Evolutionary conservation across 2,888 invertebrate species (phyloP).

Genomic region (Criorhina ranunculi): DNA sequence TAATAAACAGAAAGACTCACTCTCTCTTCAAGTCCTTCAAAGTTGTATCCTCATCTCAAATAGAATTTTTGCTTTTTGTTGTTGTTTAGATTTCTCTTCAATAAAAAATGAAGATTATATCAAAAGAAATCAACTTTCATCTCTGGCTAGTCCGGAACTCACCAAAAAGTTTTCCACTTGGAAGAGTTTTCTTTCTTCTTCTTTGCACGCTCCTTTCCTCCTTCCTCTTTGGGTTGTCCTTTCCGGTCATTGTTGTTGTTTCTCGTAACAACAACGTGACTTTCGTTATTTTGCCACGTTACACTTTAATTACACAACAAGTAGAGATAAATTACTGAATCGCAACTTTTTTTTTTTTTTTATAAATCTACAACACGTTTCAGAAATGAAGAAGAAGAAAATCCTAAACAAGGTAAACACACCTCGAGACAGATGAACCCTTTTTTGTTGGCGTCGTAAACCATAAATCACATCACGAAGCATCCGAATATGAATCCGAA

Average conservation of each 20-base stretch:
- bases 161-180: constrained; percentile 40
- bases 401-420: constrained; percentile 8
- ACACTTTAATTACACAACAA: constrained; percentile 55
- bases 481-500: constrained; percentile 6
- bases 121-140: constrained; percentile 37
- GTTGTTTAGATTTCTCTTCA: not conserved
- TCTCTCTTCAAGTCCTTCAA: constrained; percentile 22
- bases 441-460: not conserved
- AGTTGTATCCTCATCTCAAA: not conserved
- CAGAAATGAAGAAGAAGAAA: not conserved
- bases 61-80: not conserved
- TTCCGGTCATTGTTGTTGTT: not conserved
- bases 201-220: not conserved
- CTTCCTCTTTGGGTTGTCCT: not conserved
- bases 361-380: constrained; percentile 27
- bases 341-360: too few species aligned
- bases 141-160: constrained; percentile 3
- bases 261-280: constrained; percentile 38
- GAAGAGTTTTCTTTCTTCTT: constrained; percentile 1
- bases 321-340: constrained; percentile 58
- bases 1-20: constrained; percentile 8
- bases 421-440: not conserved
- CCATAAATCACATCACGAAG: constrained; percentile 21
- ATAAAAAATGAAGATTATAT: constrained; percentile 26
- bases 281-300: constrained; percentile 46